Conservation (phyloP, 1,140 invertebrate genomes). For the Lineus longissimus region DNA sequence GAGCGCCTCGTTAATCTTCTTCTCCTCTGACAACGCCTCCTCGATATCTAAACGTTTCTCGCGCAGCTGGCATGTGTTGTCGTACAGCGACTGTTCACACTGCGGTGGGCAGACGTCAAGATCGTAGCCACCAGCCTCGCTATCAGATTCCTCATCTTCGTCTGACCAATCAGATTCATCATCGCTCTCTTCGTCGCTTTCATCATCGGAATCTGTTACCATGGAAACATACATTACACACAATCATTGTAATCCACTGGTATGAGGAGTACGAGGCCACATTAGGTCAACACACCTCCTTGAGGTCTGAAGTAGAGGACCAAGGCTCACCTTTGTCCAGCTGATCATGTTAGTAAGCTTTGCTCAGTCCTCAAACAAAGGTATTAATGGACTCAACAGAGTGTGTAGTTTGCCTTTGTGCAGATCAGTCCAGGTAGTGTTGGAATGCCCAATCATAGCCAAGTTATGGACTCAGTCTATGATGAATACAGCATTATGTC, state of each 20-base stretch:
- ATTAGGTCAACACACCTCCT: background rate
- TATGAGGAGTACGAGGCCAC: background rate
- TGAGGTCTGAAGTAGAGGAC: too few species aligned
- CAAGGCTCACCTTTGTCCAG: too few species aligned
- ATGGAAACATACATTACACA: conserved; percentile 8
- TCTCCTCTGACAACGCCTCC: conserved; percentile 49
- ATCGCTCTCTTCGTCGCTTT: conserved; percentile 50
- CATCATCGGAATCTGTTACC: conserved; percentile 47
- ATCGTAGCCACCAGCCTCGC: conserved; percentile 57
- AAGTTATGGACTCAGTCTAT: too few species aligned
- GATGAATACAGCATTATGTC: too few species aligned
- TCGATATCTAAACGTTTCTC: conserved; percentile 49
- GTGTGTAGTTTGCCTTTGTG: too few species aligned
- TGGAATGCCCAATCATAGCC: too few species aligned
- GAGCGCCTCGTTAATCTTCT: conserved; percentile 46
- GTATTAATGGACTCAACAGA: too few species aligned
- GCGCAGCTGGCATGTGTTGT: conserved; percentile 45
- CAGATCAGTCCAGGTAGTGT: too few species aligned
- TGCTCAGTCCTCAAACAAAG: too few species aligned
- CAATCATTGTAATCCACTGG: too few species aligned
- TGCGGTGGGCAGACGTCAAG: conserved; percentile 72
- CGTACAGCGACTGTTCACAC: conserved; percentile 60
- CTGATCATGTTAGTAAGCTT: too few species aligned
- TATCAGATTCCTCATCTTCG: conserved; percentile 50
- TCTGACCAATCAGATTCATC: conserved; percentile 52